phyloP scores from a whole-genome alignment of 2,113 vertebrate genomes.

The Ramphastos sulfuratus region DNA sequence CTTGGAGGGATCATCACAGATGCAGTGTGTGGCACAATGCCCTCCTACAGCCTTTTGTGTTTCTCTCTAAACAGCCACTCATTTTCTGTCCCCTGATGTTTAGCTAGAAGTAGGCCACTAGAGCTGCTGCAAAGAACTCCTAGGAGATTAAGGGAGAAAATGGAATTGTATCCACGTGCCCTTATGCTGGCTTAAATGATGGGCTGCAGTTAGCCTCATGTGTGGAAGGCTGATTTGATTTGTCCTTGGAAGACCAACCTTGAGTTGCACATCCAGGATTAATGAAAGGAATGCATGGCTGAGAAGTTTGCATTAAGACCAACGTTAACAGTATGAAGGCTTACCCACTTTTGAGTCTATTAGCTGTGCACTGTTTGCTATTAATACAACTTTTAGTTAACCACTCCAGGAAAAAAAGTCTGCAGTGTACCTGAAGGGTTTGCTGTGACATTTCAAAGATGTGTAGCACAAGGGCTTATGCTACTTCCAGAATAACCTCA shows the following conservation, averaged over 20 bases:
- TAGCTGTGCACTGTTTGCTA: neutral
- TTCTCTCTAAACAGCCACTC: neutral
- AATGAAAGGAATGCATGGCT: neutral
- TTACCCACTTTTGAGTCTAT: neutral
- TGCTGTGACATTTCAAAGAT: neutral
- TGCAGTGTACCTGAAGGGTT: neutral
- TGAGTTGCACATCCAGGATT: neutral
- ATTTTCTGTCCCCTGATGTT: neutral
- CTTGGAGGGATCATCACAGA: neutral
- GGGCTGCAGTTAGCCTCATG: neutral
- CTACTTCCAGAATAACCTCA: neutral
- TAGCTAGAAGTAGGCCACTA: neutral
- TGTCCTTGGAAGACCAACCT: neutral
- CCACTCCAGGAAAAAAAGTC: neutral
- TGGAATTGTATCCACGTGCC: neutral
- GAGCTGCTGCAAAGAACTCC: neutral
- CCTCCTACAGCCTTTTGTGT: neutral
- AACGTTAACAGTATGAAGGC: rapidly evolving
- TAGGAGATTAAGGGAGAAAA: neutral
- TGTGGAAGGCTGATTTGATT: neutral
- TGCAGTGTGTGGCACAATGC: rapidly evolving
- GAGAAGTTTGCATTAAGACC: neutral
- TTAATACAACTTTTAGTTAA: neutral
- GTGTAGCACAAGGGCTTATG: neutral
- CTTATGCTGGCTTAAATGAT: neutral